Evolutionary conservation across 1,140 invertebrate species (phyloP).

Genomic region (Papilio xuthus): DNA sequence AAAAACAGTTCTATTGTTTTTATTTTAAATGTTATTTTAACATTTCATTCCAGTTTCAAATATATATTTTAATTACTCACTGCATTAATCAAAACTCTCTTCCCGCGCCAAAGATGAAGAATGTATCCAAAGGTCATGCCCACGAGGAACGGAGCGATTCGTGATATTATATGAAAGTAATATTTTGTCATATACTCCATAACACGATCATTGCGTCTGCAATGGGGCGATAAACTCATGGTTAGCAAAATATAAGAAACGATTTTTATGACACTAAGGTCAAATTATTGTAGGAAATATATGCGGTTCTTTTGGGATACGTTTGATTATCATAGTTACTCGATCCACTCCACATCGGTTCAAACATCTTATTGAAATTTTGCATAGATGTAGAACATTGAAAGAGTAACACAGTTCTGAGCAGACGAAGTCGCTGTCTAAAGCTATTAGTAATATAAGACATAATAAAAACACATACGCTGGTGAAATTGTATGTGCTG

Average conservation of each 20-base stretch:
- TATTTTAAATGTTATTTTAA: no score
- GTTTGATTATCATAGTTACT: no score
- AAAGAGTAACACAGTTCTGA: no score
- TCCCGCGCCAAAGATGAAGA: slow-evolving; percentile 43
- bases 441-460: no score
- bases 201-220: slow-evolving; percentile 40
- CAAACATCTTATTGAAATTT: no score
- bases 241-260: background rate
- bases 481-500: slow-evolving; percentile 5
- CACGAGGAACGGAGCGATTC: slow-evolving; percentile 51
- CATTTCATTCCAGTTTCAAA: background rate
- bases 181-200: slow-evolving; percentile 46
- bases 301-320: no score
- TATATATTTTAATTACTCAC: background rate
- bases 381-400: no score
- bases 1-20: no score
- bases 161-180: slow-evolving; percentile 50
- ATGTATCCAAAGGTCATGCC: slow-evolving; percentile 59
- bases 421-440: no score
- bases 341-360: no score
- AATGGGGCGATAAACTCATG: slow-evolving; percentile 23
- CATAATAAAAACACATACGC: slow-evolving; percentile 9
- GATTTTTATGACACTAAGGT: background rate
- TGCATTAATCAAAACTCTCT: slow-evolving; percentile 28
- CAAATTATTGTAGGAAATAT: no score